Base-by-base conservation (phyloP, 2,113 vertebrate genomes). In the Cavia aperea region DNA sequence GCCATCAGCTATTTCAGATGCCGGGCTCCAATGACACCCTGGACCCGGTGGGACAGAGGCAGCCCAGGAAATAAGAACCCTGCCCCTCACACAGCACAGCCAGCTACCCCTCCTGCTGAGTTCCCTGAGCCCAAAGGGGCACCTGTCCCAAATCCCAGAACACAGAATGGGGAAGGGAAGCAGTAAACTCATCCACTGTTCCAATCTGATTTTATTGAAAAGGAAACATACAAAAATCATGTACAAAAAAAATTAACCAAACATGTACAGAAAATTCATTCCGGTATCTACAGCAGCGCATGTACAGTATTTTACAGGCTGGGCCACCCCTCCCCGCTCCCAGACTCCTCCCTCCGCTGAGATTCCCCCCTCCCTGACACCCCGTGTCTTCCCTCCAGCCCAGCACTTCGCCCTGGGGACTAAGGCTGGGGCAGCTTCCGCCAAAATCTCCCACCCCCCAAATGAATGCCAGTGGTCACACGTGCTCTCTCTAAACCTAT, bases 181-280 rank as follows among this genome's bases (percentile, higher is more conserved):
- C 73, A 75, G 89, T 60, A 56, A 54, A n/a, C 58, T 18, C 21
- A 63, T 86, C 49, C 92, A 94, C 94, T 95, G 94, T 94, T 95
- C 94, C 93, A 94, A 96, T 97, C 95, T 95, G 90, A 95, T 97
- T 97, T 97, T 97, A 97, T 97, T 97, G 97, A 97, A 97, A 97
- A 97, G 96, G 96, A 97, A 97, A 97, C 96, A 96, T 97, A 97
- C 96, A 97, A 97, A 97, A 97, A 96, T 95, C 96, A 97, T 96
- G 96, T 97, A 96, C 97, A 97, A 96, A 97, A 95, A 96, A 95
- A 95, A 97, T 96, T 95, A 96, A 96, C 95, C 90, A 96, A 96
- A 96, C 97, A 95, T 97, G 94, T 96, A 97, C 93, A 96, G 95
- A 96, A 96, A 96, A 93, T 92, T 89, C 93, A 92, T 95, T 89